phyloP scores from a whole-genome alignment of 2,113 vertebrate genomes.

The Megaceryle torquata region DNA sequence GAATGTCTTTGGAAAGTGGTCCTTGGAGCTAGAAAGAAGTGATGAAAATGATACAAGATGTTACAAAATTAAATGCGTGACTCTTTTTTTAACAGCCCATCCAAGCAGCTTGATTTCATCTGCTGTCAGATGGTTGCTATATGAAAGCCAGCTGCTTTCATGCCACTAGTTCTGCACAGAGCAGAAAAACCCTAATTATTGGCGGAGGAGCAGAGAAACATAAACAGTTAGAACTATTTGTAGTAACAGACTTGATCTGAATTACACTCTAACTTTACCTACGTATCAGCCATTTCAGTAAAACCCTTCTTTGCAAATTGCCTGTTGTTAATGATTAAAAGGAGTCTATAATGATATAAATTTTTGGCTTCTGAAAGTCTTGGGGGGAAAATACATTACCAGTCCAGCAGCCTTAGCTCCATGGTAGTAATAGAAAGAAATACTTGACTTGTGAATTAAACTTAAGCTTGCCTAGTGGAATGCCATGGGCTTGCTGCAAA shows the following conservation, averaged over 20 bases:
- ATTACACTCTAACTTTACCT: background rate
- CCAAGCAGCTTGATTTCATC: background rate
- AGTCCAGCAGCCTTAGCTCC: background rate
- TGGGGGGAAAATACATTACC: background rate
- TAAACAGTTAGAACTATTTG: background rate
- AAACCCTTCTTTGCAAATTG: background rate
- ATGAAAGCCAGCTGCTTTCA: background rate
- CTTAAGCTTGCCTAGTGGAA: background rate
- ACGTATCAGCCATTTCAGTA: background rate
- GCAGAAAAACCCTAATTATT: background rate
- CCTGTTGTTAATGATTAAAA: background rate
- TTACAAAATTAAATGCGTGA: fast-evolving
- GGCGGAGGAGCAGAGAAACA: background rate
- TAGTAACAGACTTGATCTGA: background rate
- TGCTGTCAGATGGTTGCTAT: background rate
- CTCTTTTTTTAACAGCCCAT: background rate
- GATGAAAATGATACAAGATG: background rate
- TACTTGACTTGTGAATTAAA: background rate
- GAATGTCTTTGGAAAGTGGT: background rate
- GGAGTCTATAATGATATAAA: background rate
- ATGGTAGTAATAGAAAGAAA: background rate
- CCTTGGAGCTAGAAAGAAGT: background rate
- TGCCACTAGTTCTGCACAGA: background rate
- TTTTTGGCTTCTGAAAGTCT: background rate
- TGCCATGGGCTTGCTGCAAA: background rate